Evolutionary conservation across 2,888 invertebrate species (phyloP), one percentile per base, ranked within the genome.

Genomic region (Aporophyla lueneburgensis): DNA sequence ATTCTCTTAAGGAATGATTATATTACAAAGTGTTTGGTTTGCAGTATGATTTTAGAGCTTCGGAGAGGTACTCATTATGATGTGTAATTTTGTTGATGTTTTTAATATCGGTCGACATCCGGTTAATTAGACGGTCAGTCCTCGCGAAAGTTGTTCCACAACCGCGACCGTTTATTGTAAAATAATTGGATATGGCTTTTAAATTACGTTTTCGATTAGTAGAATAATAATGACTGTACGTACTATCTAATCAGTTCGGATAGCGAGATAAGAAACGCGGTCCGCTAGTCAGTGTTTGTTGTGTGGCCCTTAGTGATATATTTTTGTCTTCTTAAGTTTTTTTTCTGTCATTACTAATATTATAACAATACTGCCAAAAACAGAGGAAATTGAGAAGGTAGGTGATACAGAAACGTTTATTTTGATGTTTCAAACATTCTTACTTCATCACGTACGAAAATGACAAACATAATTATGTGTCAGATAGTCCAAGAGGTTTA

Each of bases 241-340:
- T 85, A 83, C 85, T 94, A 96, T 95, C 96, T 96, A 92, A 95
- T 96, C 96, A 91, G 88, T 83, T 78, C 81, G 87, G 95, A 94
- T 95, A 94, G 92, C 86, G 87, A 86, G 94, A 95, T 95, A 95
- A 92, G 91, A 89, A 85, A 86, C 74, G 85, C 85, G 85, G 90
- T 88, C 86, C 89, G 89, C 89, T 86, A 92, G 91, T 93, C 92
- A 89, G 91, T 92, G 92, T 93, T 93, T 91, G 89, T 91, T 89
- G 88, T 91, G 89, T 87, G 86, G 89, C 89, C 92, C 88, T 91
- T 88, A 84, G 85, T 88, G 83, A 85, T 86, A 87, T 87, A 79
- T 87, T 87, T 83, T 85, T 54, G 59, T 80, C 74, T 78, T 85
- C 86, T 88, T 71, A 72, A 79, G 77, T 77, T 80, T 71, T 81